These are phyloP conservation scores for Dryoscopus gambensis DNA, from an alignment of 2,113 vertebrate genomes.

Conservation along the genomic window DNA sequence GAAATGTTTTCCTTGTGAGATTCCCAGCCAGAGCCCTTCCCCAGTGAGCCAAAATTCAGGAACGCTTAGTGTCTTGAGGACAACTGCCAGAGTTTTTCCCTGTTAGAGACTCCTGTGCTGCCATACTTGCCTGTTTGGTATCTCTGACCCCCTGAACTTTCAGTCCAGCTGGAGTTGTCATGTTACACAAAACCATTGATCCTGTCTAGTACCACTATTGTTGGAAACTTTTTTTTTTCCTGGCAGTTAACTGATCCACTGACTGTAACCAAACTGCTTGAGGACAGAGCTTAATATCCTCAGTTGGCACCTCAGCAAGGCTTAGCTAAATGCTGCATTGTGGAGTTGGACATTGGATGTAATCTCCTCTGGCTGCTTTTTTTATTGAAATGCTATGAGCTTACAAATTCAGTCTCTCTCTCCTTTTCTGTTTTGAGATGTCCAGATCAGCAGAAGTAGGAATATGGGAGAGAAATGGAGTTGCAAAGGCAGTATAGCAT, in stretches of 20 bases:
- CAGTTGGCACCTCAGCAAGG: neutral
- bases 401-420: neutral
- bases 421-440: neutral
- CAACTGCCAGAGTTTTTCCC: neutral
- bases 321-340: neutral
- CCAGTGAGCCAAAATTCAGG: neutral
- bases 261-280: constrained; percentile 9
- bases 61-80: neutral
- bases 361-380: neutral
- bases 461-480: neutral
- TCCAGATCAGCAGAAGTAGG: neutral
- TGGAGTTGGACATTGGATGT: neutral
- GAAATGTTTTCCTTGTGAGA: neutral
- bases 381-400: neutral
- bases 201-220: neutral
- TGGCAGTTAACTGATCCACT: neutral
- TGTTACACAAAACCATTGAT: constrained; percentile 21
- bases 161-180: neutral
- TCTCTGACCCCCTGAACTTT: neutral
- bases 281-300: neutral
- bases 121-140: neutral
- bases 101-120: neutral
- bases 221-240: neutral
- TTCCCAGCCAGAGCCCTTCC: neutral
- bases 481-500: neutral